Base-by-base conservation (phyloP, 2,113 vertebrate species). In the Nothobranchius kuhntae region DNA sequence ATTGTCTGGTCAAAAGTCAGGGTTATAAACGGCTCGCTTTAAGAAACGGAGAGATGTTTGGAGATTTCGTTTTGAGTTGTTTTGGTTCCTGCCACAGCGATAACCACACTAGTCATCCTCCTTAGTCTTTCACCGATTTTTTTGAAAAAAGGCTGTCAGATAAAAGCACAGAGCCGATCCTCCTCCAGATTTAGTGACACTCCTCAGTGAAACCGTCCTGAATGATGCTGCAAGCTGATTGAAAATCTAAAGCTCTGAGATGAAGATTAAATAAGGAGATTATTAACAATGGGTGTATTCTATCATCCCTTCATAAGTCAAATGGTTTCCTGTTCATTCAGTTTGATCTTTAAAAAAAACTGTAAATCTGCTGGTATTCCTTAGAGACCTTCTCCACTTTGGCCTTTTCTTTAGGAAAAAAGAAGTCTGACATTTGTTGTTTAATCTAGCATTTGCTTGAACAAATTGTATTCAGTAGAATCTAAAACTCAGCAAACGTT, bases 191-290 rank as follows among this genome's bases (percentile, higher is more conserved):
- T 71, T 51, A 59, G 65, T 54, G 44, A 65, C 56, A 70, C 75
- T 83, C 71, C 87, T 77, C 68, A 81, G n/a, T 77, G 71, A 86
- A 87, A 75, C 74, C 61, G 63, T 76, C 86, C 85, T 86, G 69
- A 85, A 30, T 30, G 30, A 40, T 83, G 70, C 84, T 77, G 77
- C 68, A 83, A 87, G 85, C 86, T 91, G 87, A 92, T 91, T 92
- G 89, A 90, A 91, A 91, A 87, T 84, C 86, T 82, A 89, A 91
- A 91, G 81, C 90, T 77, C 76, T 47, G 75, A 83, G 87, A 91
- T 92, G 84, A 89, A 87, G 84, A 85, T 87, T 89, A 82, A 92
- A 90, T 84, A 87, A 89, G 21, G 21, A 21, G 90, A 91, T 91
- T 89, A 89, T 90, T 90, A 87, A 87, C 84, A 83, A 86, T 88